Evolutionary conservation across 2,888 invertebrate species (phyloP).

Genomic region (Opisthograptis luteolata): DNA sequence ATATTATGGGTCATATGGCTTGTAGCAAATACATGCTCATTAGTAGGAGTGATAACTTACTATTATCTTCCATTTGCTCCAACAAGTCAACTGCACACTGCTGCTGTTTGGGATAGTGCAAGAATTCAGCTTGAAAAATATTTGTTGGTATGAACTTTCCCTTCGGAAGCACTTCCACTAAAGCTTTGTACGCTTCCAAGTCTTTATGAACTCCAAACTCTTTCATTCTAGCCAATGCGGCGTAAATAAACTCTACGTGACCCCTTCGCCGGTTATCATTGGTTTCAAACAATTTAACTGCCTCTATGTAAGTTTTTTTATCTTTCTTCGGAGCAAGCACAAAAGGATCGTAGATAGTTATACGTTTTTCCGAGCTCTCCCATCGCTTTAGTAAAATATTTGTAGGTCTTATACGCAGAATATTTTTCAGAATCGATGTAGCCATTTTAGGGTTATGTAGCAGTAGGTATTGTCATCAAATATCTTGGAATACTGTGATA

Average conservation of each 20-base stretch:
- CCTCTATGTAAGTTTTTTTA: slow-evolving; percentile 88
- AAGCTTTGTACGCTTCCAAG: slow-evolving; percentile 92
- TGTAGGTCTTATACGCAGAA: slow-evolving; percentile 54
- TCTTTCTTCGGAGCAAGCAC: slow-evolving; percentile 81
- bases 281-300: slow-evolving; percentile 89
- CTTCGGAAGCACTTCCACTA: slow-evolving; percentile 94
- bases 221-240: slow-evolving; percentile 94
- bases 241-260: slow-evolving; percentile 97
- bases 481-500: too few species aligned
- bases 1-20: too few species aligned
- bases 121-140: slow-evolving; percentile 93
- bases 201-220: slow-evolving; percentile 95
- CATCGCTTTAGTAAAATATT: slow-evolving; percentile 60
- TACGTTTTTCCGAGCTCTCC: slow-evolving; percentile 66
- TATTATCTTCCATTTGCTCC: slow-evolving; percentile 97
- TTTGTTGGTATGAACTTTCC: slow-evolving; percentile 94
- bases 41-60: slow-evolving; percentile 66
- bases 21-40: neutral
- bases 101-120: slow-evolving; percentile 98
- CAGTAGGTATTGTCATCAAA: too few species aligned
- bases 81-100: slow-evolving; percentile 95
- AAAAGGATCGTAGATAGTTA: slow-evolving; percentile 77
- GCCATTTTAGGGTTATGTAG: slow-evolving; percentile 67
- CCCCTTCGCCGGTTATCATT: slow-evolving; percentile 89
- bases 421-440: slow-evolving; percentile 59